These are phyloP conservation scores for Pristionchus fissidentatus DNA, from an alignment of 2,888 invertebrate species.

Conservation along the genomic window DNA sequence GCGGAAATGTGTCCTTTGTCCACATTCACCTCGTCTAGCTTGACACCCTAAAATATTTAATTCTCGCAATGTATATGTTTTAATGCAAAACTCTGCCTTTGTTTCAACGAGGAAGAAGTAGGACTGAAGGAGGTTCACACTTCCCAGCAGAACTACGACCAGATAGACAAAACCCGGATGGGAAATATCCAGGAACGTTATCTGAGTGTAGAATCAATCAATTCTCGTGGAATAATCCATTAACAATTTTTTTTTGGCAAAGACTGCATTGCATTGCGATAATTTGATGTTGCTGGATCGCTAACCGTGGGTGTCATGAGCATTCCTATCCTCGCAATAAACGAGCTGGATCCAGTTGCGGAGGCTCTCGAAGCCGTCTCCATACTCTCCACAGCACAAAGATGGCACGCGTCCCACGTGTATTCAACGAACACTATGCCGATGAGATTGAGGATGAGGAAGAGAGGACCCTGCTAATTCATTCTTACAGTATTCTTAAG, in stretches of 20 bases:
- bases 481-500: not conserved
- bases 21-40: not conserved
- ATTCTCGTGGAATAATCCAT: too few relatives aligned
- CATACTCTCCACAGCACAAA: slow-evolving; percentile 59
- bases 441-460: slow-evolving; percentile 70
- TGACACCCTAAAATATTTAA: not conserved
- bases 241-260: not conserved
- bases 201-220: not conserved
- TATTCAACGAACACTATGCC: slow-evolving; percentile 75
- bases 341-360: slow-evolving; percentile 69
- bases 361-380: slow-evolving; percentile 58
- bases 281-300: not conserved
- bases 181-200: not conserved
- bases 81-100: not conserved
- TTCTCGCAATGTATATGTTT: not conserved
- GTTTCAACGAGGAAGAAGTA: slow-evolving; percentile 43
- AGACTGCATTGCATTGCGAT: not conserved
- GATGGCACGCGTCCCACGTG: slow-evolving; percentile 74
- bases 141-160: slow-evolving; percentile 2
- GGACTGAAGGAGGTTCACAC: slow-evolving; percentile 28
- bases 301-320: slow-evolving; percentile 69
- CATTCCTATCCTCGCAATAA: slow-evolving; percentile 71
- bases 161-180: not conserved
- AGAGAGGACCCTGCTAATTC: slow-evolving; percentile 61
- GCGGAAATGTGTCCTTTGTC: too few relatives aligned